These are phyloP conservation scores for Conistra vaccinii DNA, from an alignment of 2,888 invertebrate species.

Conservation along the genomic window DNA sequence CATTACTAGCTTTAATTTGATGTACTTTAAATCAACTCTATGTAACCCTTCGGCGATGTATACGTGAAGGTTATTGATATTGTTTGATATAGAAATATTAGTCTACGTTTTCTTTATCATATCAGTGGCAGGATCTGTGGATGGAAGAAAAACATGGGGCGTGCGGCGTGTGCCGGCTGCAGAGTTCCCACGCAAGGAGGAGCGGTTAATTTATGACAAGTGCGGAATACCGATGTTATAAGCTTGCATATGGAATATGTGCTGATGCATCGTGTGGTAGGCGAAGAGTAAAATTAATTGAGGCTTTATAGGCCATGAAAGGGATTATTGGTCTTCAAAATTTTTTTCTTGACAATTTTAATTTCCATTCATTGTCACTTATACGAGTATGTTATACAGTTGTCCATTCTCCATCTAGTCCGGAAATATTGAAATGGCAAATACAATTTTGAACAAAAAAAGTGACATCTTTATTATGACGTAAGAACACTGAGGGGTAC, in stretches of 20 bases:
- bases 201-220: slow-evolving; percentile 42
- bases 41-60: slow-evolving; percentile 1
- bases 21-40: too few species aligned
- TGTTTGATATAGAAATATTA: slow-evolving; percentile 27
- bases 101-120: slow-evolving; percentile 53
- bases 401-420: too few species aligned
- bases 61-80: slow-evolving; percentile 23
- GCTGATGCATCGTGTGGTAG: slow-evolving; percentile 28
- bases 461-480: too few species aligned
- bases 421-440: too few species aligned
- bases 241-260: slow-evolving; percentile 24
- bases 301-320: background rate
- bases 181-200: slow-evolving; percentile 55
- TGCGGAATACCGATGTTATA: slow-evolving; percentile 29
- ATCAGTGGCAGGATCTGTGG: slow-evolving; percentile 53
- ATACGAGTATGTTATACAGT: too few species aligned
- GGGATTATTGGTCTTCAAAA: background rate
- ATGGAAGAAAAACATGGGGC: slow-evolving; percentile 63
- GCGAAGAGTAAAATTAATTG: background rate
- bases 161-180: slow-evolving; percentile 53
- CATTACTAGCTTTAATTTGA: too few species aligned
- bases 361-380: background rate
- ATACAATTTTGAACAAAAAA: too few species aligned
- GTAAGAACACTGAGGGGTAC: too few species aligned
- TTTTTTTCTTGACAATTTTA: background rate